Evolutionary conservation across 2,113 vertebrate genomes (phyloP), one percentile per base, ranked within the genome.

Genomic region (Rhadina sibilatrix): DNA sequence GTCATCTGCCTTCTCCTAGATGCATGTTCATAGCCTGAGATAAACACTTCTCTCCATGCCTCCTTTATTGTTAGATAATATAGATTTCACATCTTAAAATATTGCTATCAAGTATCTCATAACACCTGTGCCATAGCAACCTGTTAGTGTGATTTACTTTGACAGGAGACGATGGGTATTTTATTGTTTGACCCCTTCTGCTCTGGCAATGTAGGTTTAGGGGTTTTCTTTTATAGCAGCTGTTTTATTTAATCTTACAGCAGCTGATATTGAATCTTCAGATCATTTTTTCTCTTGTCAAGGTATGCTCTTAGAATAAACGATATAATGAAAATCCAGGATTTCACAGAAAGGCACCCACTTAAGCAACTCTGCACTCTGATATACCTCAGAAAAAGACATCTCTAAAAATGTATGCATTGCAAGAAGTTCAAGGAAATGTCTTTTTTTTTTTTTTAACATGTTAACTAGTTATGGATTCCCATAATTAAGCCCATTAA

Each of bases 141-240:
- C 71, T 92, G 91, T 97, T 96, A 92, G 91, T 60, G 75, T 92
- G 91, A 97, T 97, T 97, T 96, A 93, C 61, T 97, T 91, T 96
- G 95, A 94, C 96, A 95, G 81, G 57, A 96, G 86, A 90, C 37
- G 71, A 96, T 92, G 65, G 71, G 46, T 94, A 84, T 97, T 96
- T 97, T 97, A 97, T 96, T 97, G 95, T 93, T 96, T 97, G 97
- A 96, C 95, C 91, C 47, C 20, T 95, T 92, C 80, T 90, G 68
- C 87, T 96, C 94, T 94, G 59, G 50, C 54, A 90, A 68, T 40
- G 71, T 82, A 89, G 33, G 49, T 54, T 90, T 83, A 54, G 38
- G 47, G 38, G 27, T 14, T 40, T 63, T 63, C 83, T 94, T 93
- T 90, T 46, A 88, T 82, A 83, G 68, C 40, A 97, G 72, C 83